Base-by-base conservation (phyloP, 2,113 vertebrate genomes). In the Onychostoma macrolepis region DNA sequence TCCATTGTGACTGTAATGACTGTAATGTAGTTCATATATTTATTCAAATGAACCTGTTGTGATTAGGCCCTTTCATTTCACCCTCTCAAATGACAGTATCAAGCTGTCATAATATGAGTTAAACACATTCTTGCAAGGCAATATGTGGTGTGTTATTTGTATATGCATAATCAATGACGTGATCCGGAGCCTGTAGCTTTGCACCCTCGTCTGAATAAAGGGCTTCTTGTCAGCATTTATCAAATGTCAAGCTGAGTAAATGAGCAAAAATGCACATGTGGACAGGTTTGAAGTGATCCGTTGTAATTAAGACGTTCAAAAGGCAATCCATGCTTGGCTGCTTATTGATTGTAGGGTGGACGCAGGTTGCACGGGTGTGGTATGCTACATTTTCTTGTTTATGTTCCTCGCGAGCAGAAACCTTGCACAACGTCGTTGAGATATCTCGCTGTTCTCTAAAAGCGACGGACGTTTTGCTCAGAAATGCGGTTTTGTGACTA, bases 361-460 rank as follows among this genome's bases (percentile, higher is more conserved):
- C 91, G 89, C 89, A 93, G 92, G 91, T 94, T 86, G 58, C 89
- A 86, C 95, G 94, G 95, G 95, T 95, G 82, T 84, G 82, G 82
- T 74, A 36, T 41, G 82, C 69, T 84, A 58, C 82, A 74, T 58
- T 36, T 84, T 84, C 82, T 58, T 84, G 82, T 84, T 84, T 74
- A 84, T 84, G 69, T 84, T 56, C 48, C 69, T 82, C 65, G 74
- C 84, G 74, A 63, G 24, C 74, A 77, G 75, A 82, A 87, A 72
- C 58, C 83, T 65, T 36, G 81, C 67, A 83, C 80, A 12, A 17
- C 75, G 80, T 61, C 86, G 79, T 79, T 41, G 83, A 58, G 63
- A 71, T 65, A 58, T 75, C 48, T 76, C 38, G 26, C 50, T 36
- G 56, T 26, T 56, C 1, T 19, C 65, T 30, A 26, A 45, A 21